A percentile compares a stretch with the other conserved stretches of the same genome.
Evolutionary conservation across 1,140 invertebrate species (phyloP).

Genomic region (Drosophila azteca): DNA sequence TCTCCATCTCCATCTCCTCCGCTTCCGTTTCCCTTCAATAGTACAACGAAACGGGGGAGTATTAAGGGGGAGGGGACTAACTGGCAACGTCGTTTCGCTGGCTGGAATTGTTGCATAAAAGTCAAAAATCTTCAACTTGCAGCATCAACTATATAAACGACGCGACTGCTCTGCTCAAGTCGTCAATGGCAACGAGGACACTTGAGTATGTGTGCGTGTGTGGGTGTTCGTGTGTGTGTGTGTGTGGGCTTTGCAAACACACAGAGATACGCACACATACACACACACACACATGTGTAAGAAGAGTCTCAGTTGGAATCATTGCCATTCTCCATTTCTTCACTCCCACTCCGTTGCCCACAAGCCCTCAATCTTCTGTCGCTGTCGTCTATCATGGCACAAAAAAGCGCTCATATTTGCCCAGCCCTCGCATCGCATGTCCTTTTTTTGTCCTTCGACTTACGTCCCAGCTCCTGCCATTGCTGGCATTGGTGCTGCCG

Average conservation of each 20-base stretch:
- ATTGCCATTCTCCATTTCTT: constrained; percentile 55
- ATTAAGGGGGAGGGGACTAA: constrained; percentile 10
- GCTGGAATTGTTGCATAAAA: constrained; percentile 79
- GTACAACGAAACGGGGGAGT: too few relatives aligned
- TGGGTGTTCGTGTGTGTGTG: constrained; percentile 11
- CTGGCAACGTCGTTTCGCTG: constrained; percentile 51
- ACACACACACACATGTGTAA: constrained; percentile 9
- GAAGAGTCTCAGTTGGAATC: constrained; percentile 43
- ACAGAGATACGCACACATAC: constrained; percentile 8
- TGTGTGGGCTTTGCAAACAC: constrained; percentile 37
- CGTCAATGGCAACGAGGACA: constrained; percentile 75
- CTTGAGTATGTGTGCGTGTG: constrained; percentile 45
- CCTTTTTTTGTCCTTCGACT: constrained; percentile 81
- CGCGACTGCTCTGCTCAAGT: constrained; percentile 66
- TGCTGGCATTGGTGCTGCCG: not conserved
- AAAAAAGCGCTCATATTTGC: constrained; percentile 77
- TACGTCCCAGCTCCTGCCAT: constrained; percentile 33
- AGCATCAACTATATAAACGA: constrained; percentile 73
- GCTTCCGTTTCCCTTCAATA: too few relatives aligned
- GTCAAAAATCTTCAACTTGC: constrained; percentile 80
- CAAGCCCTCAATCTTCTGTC: constrained; percentile 45
- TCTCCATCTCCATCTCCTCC: too few relatives aligned
- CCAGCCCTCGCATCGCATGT: constrained; percentile 68
- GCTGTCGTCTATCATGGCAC: constrained; percentile 70
- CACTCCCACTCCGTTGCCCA: not conserved